Percentiles rank a stretch among this genome's conserved stretches.
Conservation (phyloP, 2,797 vertebrate genomes). For the Sebastes matsubarae region DNA sequence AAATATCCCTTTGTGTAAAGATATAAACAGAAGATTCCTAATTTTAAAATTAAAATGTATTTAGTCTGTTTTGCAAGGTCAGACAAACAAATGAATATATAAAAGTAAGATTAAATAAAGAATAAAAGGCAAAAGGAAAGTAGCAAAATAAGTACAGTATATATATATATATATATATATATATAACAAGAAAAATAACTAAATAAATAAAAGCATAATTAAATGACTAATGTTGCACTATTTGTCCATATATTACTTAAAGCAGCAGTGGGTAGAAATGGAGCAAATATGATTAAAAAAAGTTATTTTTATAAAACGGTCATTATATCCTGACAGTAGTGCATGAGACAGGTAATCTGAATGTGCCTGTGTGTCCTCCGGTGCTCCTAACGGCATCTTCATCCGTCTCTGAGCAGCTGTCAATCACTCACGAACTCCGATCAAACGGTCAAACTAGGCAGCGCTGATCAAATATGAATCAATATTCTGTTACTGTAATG, state of each 20-base stretch:
- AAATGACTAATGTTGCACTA: background rate
- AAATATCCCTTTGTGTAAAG: background rate
- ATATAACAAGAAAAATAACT: background rate
- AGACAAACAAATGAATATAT: background rate
- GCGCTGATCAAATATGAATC: too few relatives aligned
- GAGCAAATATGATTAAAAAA: too few relatives aligned
- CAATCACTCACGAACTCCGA: fast-evolving
- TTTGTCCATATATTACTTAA: background rate
- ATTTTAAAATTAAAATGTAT: background rate
- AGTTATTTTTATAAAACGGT: too few relatives aligned
- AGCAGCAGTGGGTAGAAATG: too few relatives aligned
- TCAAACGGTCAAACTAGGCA: too few relatives aligned
- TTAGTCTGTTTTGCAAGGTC: background rate
- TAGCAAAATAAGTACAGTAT: background rate
- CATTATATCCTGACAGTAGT: too few relatives aligned
- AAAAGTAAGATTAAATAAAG: background rate
- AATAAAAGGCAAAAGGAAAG: background rate
- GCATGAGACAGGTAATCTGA: too few relatives aligned
- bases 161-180: too few relatives aligned
- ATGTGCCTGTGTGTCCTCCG: too few relatives aligned
- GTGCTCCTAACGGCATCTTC: too few relatives aligned
- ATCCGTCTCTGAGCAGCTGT: too few relatives aligned
- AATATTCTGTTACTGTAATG: too few relatives aligned
- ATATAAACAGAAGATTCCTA: background rate
- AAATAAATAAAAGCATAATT: background rate